Evolutionary conservation across 2,113 vertebrate genomes (phyloP).

Genomic region (Ptilorrhoa leucosticta): DNA sequence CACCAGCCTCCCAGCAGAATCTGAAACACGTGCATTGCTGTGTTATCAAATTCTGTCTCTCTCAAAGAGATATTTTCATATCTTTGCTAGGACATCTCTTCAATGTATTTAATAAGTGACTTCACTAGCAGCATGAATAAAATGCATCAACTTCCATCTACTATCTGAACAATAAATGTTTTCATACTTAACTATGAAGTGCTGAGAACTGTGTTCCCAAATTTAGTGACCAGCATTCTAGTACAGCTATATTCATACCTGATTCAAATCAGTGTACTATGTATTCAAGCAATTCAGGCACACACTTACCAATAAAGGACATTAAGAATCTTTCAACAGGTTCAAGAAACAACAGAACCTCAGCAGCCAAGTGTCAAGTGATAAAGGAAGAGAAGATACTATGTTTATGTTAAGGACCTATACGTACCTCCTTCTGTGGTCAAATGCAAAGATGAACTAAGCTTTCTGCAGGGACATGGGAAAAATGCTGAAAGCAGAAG

Average conservation of each 20-base stretch:
- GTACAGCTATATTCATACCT: neutral
- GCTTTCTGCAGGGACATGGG: neutral
- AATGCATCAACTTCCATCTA: neutral
- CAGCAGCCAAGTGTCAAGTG: neutral
- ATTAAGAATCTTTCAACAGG: neutral
- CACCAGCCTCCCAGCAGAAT: neutral
- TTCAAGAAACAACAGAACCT: neutral
- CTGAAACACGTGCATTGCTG: neutral
- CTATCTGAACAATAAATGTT: neutral
- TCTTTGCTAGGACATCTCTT: neutral
- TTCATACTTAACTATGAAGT: neutral
- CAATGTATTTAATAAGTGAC: neutral
- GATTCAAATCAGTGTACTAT: neutral
- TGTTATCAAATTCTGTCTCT: neutral
- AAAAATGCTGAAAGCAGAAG: neutral
- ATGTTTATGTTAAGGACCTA: neutral
- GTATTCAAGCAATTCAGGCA: neutral
- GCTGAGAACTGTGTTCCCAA: neutral
- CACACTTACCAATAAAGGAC: neutral
- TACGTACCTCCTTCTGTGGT: neutral
- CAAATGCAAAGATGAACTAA: neutral
- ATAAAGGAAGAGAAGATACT: neutral
- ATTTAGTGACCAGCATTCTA: neutral
- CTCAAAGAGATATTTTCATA: neutral
- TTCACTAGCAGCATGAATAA: neutral